A percentile compares a stretch with the other conserved stretches of the same genome.
phyloP scores from a whole-genome alignment of 2,113 vertebrate genomes.

The Poecile atricapillus region DNA sequence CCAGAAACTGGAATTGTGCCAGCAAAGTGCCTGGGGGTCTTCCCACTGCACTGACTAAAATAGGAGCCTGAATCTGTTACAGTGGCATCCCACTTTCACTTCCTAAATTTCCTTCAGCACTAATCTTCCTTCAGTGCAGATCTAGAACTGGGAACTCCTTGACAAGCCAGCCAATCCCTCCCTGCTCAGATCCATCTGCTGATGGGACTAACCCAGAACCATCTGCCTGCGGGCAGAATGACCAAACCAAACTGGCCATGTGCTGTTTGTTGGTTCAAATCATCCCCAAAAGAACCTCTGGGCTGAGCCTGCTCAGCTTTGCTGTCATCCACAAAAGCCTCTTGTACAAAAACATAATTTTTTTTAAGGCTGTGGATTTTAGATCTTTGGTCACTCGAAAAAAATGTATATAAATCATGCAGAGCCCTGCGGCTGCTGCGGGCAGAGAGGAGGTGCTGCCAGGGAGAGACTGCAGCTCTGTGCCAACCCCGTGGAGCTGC shows the following conservation, averaged over 20 bases:
- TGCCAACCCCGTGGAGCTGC: background rate
- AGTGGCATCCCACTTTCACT: background rate
- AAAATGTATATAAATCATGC: constrained; percentile 51
- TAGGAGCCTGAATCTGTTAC: background rate
- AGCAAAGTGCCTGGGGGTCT: background rate
- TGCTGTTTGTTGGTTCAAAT: background rate
- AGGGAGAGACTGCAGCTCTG: background rate
- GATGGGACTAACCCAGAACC: background rate
- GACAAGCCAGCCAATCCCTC: background rate
- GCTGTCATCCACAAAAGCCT: background rate
- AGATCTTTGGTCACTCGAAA: constrained; percentile 2
- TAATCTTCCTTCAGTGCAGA: background rate
- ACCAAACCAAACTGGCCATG: background rate
- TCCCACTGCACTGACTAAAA: background rate
- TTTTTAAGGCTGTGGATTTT: background rate
- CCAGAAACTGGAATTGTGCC: background rate
- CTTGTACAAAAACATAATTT: background rate
- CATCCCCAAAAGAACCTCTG: background rate
- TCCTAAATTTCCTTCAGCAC: background rate
- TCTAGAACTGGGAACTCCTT: background rate
- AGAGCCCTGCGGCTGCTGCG: background rate
- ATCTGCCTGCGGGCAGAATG: background rate
- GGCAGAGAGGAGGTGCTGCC: background rate
- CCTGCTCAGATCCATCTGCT: background rate
- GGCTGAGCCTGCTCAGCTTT: background rate